These are phyloP conservation scores for Coptodon bakossiorum DNA, from an alignment of 2,113 vertebrate genomes.

Conservation along the genomic window DNA sequence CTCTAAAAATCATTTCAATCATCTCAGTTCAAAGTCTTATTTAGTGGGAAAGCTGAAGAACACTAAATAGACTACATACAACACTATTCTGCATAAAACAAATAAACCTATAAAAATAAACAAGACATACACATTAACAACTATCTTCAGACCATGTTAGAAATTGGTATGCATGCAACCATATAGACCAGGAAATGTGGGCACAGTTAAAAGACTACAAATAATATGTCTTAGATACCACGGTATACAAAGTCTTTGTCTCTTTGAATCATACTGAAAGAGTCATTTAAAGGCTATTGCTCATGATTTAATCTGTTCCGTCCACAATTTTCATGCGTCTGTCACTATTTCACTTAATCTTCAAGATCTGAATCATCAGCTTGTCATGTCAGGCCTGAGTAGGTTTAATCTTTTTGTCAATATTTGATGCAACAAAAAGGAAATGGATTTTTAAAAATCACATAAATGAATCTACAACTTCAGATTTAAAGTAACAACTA, in stretches of 20 bases:
- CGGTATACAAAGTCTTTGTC: not conserved
- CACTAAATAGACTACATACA: not conserved
- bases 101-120: not conserved
- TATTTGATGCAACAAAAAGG: not conserved
- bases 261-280: not conserved
- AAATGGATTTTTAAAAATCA: not conserved
- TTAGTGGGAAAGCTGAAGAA: not conserved
- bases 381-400: not conserved
- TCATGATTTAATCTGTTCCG: not conserved
- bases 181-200: not conserved
- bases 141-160: not conserved
- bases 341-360: not conserved
- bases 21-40: not conserved
- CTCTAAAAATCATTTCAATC: rapidly evolving
- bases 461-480: not conserved
- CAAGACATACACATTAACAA: not conserved
- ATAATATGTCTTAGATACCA: not conserved
- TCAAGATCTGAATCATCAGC: not conserved
- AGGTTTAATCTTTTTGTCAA: not conserved
- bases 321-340: not conserved
- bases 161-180: not conserved
- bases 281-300: conserved; percentile 1
- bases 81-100: not conserved
- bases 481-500: not conserved
- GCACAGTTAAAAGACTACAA: not conserved